Base-by-base conservation (phyloP, 2,888 invertebrate genomes). In the Melolontha melolontha region DNA sequence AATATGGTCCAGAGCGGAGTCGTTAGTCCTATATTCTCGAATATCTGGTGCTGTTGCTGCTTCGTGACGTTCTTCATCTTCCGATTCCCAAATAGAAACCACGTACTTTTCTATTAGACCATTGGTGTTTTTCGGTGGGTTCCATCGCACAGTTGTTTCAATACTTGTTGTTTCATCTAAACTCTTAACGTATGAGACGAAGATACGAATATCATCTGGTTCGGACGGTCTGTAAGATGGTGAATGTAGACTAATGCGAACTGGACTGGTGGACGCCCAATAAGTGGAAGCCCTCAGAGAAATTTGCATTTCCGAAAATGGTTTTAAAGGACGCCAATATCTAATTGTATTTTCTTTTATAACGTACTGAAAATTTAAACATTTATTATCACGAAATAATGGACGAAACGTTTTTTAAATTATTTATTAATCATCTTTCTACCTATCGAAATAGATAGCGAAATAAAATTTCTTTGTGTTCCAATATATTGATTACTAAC, bases 221-320 rank as follows among this genome's bases (percentile, higher is more conserved):
- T 89, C 89, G 1, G 90, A 88, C 0, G 96, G 96, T 17, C 90
- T 89, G 8, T 94, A 92, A 70, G 93, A 90, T 0, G 96, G 96
- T 0, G 96, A 93, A 76, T 87, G 87, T 0, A 93, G 79, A n/a
- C 84, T 84, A 0, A 87, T 86, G 0, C 88, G 85, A 0, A 89
- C 87, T 14, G 88, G 87, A 1, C 87, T 84, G 0, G 94, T 91
- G 93, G 91, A 1, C 90, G 88, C 93, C 96, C 96, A 96, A 75
- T 91, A 91, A 0, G 95, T 94, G 79, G 91, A 92, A 1, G 95
- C 92, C 40, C 92, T 89, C 4, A 97, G 87, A 1, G 91, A 89
- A 16, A 95, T 89, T 66, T 89, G 89, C 65, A 95, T 81, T 12
- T 85, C 83, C 7, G 92, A 90, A 80, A 92, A 94, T 0, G 96